These are phyloP conservation scores for Nothocercus nigrocapillus DNA, from an alignment of 2,113 vertebrate genomes.

Conservation along the genomic window DNA sequence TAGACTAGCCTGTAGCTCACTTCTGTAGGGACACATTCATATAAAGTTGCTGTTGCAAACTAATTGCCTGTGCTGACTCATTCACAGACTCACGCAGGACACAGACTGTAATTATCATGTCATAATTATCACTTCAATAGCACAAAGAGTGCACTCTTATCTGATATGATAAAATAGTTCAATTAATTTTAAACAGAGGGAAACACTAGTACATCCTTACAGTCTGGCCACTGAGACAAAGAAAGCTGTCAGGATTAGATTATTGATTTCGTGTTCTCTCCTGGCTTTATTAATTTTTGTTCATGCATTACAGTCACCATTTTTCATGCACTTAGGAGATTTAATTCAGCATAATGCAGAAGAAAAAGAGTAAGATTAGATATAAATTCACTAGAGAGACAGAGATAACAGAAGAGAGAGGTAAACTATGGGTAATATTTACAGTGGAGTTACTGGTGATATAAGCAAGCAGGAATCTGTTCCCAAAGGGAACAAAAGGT, in stretches of 20 bases:
- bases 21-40: constrained; percentile 7
- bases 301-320: constrained; percentile 39
- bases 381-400: background rate
- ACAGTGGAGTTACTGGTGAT: background rate
- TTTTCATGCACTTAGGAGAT: constrained; percentile 37
- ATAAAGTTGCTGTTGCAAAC: constrained; percentile 38
- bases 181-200: constrained; percentile 73
- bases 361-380: constrained; percentile 1
- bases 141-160: constrained; percentile 60
- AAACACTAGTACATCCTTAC: constrained; percentile 52
- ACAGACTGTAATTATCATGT: constrained; percentile 68
- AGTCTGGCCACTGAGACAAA: constrained; percentile 59
- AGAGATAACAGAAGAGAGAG: background rate
- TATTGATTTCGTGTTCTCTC: constrained; percentile 63
- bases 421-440: constrained; percentile 12
- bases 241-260: constrained; percentile 59
- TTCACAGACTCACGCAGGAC: constrained; percentile 44
- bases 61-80: constrained; percentile 66
- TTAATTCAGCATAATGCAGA: constrained; percentile 2
- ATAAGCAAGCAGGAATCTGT: background rate
- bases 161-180: constrained; percentile 73
- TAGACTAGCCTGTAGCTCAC: background rate
- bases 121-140: constrained; percentile 71
- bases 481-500: background rate
- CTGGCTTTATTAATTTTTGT: constrained; percentile 64